Evolutionary conservation across 2,797 vertebrate genomes (phyloP).

Genomic region (Sebastes cheni): DNA sequence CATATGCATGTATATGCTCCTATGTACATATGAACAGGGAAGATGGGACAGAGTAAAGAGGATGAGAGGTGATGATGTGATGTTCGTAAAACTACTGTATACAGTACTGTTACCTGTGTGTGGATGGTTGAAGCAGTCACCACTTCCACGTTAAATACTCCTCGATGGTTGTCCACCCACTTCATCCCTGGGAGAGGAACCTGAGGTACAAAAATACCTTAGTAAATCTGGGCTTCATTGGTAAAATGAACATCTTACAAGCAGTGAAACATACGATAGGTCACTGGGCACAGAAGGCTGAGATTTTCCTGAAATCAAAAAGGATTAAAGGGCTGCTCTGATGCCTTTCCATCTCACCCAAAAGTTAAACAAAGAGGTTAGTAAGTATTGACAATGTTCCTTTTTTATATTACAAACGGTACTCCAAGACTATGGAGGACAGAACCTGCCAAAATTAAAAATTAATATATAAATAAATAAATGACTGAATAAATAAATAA

Average conservation of each 20-base stretch:
- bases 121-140: slow-evolving; percentile 94
- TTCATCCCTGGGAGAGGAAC: slow-evolving; percentile 99
- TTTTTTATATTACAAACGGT: background rate
- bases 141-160: slow-evolving; percentile 97
- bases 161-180: slow-evolving; percentile 99
- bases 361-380: background rate
- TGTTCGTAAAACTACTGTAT: background rate
- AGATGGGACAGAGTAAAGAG: background rate
- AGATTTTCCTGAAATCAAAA: background rate
- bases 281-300: background rate
- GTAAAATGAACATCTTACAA: background rate
- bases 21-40: background rate
- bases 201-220: slow-evolving; percentile 71
- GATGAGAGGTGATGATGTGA: background rate
- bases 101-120: slow-evolving; percentile 87
- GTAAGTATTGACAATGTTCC: background rate
- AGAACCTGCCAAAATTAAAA: too few relatives aligned
- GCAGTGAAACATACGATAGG: background rate
- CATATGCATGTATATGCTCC: background rate
- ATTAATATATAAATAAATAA: too few relatives aligned
- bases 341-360: background rate
- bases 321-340: background rate
- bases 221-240: background rate
- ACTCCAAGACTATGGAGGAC: background rate
- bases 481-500: background rate